Conservation (phyloP, 2,113 vertebrate genomes). For the Labeo rohita region DNA sequence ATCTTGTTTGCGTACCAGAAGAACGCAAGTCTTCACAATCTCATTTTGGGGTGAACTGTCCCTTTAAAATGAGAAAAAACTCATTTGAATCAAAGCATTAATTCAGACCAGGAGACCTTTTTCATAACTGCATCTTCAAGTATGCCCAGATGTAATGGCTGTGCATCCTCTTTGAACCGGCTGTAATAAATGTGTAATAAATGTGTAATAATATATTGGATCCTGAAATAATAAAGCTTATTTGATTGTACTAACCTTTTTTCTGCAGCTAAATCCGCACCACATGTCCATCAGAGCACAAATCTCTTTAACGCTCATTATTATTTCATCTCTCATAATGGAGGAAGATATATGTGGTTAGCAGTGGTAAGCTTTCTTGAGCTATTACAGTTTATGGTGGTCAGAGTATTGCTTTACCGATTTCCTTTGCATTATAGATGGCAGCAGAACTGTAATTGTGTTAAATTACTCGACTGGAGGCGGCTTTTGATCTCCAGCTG, state of each 20-base stretch:
- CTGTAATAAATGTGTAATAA: neutral
- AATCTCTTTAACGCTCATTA: slow-evolving; percentile 2
- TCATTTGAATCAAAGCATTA: neutral
- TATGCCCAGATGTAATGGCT: neutral
- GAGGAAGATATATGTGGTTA: slow-evolving; percentile 23
- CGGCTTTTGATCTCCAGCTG: slow-evolving; percentile 66
- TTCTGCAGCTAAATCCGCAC: slow-evolving; percentile 6
- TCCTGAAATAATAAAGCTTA: slow-evolving; percentile 6
- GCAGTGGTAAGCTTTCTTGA: slow-evolving; percentile 33
- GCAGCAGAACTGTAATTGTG: slow-evolving; percentile 62
- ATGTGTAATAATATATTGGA: neutral
- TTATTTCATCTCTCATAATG: slow-evolving; percentile 31
- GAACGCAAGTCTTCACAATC: neutral
- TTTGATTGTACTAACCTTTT: slow-evolving; percentile 6
- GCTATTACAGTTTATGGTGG: slow-evolving; percentile 27
- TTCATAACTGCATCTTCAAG: neutral
- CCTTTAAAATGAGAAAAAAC: neutral
- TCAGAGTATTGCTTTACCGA: slow-evolving; percentile 38
- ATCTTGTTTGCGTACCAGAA: neutral
- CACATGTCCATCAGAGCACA: slow-evolving; percentile 7
- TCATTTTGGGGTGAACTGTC: neutral
- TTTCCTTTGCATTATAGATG: slow-evolving; percentile 47
- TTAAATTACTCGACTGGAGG: slow-evolving; percentile 72
- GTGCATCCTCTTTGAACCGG: neutral
- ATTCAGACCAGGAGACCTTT: neutral